These are phyloP conservation scores for Polypterus senegalus DNA, from an alignment of 2,113 vertebrate species.

Conservation along the genomic window DNA sequence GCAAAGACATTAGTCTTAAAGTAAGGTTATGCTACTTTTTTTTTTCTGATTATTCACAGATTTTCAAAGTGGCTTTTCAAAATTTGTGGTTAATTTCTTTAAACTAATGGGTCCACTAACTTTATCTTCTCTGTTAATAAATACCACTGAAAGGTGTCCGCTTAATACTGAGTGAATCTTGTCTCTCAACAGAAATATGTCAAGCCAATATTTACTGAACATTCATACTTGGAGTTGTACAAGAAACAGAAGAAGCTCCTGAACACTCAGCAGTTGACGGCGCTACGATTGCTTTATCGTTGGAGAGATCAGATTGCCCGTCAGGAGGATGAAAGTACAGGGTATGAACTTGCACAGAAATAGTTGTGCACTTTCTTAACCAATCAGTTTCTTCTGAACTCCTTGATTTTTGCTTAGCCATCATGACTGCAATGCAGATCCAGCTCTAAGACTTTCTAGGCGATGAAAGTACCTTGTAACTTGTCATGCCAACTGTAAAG, in stretches of 20 bases:
- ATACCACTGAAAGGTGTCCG: not conserved
- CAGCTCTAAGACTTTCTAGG: not conserved
- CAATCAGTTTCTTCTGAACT: too few relatives aligned
- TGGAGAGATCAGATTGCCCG: constrained; percentile 87
- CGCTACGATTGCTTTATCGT: constrained; percentile 75
- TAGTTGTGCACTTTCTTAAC: too few relatives aligned
- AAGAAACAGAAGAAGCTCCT: constrained; percentile 81
- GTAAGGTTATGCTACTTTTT: constrained; percentile 33
- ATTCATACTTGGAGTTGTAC: constrained; percentile 84
- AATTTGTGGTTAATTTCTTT: too few relatives aligned
- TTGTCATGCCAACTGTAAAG: too few relatives aligned
- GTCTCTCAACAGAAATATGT: constrained; percentile 64
- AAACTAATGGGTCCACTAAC: too few relatives aligned
- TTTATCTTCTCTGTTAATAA: too few relatives aligned
- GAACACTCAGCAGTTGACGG: constrained; percentile 80
- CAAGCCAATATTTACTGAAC: constrained; percentile 85
- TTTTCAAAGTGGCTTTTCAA: too few relatives aligned
- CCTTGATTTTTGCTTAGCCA: too few relatives aligned
- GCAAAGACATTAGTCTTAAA: constrained; percentile 79
- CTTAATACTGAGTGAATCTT: not conserved
- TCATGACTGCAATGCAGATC: not conserved
- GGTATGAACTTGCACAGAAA: constrained; percentile 44
- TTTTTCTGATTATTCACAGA: too few relatives aligned
- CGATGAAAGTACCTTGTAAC: not conserved
- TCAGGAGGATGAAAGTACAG: constrained; percentile 85